Conservation (phyloP, 2,888 invertebrate genomes). For the Leucophora obtusa region DNA sequence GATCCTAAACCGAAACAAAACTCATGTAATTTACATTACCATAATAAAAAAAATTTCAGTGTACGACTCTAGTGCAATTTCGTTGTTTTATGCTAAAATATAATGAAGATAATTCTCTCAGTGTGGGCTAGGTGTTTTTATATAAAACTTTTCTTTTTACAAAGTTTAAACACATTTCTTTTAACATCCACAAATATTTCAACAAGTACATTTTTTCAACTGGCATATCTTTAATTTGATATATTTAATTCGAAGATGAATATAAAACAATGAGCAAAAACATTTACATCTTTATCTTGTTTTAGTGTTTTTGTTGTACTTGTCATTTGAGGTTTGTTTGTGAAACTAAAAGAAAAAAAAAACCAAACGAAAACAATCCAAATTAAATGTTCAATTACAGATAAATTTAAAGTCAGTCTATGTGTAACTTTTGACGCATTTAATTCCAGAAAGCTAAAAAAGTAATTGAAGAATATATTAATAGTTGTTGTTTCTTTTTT, state of each 20-base stretch:
- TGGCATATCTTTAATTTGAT: not conserved
- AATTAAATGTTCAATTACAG: not conserved
- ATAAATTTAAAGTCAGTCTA: not conserved
- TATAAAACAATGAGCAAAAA: not conserved
- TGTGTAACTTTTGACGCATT: constrained; percentile 16
- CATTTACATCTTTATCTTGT: too few species aligned
- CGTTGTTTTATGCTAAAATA: too few species aligned
- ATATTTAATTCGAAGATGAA: not conserved
- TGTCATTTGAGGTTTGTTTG: constrained; percentile 24
- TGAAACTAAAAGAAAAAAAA: not conserved
- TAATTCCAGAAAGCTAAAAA: constrained; percentile 8
- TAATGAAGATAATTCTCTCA: too few species aligned
- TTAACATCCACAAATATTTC: constrained; percentile 7
- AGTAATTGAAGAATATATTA: not conserved
- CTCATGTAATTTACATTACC: too few species aligned
- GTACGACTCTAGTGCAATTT: too few species aligned
- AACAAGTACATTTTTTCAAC: not conserved
- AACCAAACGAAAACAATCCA: not conserved
- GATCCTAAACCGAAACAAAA: too few species aligned
- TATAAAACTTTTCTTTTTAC: not conserved
- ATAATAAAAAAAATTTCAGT: too few species aligned
- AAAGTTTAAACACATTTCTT: not conserved
- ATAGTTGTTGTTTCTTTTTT: not conserved
- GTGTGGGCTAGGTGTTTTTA: too few species aligned
- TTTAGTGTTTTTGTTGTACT: not conserved